Conservation (phyloP, 2,113 vertebrate genomes). For the Platichthys stellatus region DNA sequence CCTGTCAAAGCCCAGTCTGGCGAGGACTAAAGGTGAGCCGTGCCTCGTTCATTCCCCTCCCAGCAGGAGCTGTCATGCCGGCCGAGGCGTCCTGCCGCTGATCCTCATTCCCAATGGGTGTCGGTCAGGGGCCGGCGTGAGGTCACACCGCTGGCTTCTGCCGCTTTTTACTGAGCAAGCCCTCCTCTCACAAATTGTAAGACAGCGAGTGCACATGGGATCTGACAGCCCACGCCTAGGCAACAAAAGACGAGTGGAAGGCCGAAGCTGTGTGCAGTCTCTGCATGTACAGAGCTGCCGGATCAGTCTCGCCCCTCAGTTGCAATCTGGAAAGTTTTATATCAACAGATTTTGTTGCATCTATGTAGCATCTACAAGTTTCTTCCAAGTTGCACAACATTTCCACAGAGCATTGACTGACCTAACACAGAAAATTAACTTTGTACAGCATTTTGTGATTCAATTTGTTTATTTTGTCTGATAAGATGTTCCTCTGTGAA, state of each 20-base stretch:
- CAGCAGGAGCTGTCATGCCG: conserved; percentile 74
- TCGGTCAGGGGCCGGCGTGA: conserved; percentile 61
- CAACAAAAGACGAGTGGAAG: conserved; percentile 45
- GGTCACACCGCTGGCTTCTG: conserved; percentile 60
- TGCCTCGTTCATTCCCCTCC: conserved; percentile 50
- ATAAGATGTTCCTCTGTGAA: conserved; percentile 59
- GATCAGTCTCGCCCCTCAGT: conserved; percentile 6
- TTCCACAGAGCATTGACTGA: not conserved
- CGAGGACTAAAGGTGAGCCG: conserved; percentile 59
- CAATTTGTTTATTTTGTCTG: conserved; percentile 35
- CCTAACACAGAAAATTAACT: conserved; percentile 37
- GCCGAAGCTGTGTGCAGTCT: conserved; percentile 25
- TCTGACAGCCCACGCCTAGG: conserved; percentile 60
- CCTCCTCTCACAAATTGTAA: conserved; percentile 26
- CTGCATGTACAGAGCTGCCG: conserved; percentile 6
- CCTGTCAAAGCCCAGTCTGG: conserved; percentile 33
- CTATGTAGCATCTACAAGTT: not conserved
- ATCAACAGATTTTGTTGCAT: not conserved
- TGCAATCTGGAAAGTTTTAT: conserved; percentile 20
- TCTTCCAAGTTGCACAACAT: conserved; percentile 16
- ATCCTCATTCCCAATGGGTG: conserved; percentile 55
- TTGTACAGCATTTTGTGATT: not conserved
- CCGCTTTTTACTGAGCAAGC: conserved; percentile 27
- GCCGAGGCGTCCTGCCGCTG: conserved; percentile 50
- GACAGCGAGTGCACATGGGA: conserved; percentile 29